phyloP scores from a whole-genome alignment of 2,888 invertebrate genomes.

The Andrena bicolor region DNA sequence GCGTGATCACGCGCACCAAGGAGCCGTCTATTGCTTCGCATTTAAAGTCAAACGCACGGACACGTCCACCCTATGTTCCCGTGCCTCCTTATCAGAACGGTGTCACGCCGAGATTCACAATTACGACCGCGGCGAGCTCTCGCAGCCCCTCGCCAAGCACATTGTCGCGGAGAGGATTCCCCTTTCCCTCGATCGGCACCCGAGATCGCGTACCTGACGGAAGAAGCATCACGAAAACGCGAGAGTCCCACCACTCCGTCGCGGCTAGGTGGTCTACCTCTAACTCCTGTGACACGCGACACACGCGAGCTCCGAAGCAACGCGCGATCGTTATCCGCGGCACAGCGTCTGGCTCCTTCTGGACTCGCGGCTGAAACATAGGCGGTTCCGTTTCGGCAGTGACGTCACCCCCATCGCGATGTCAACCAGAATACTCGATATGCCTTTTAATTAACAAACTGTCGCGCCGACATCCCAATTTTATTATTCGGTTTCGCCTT shows the following conservation, averaged over 20 bases:
- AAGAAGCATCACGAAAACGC: conserved; percentile 47
- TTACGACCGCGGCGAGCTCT: conserved; percentile 26
- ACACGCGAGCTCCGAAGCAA: conserved; percentile 36
- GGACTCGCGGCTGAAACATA: conserved; percentile 2
- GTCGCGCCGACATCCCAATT: not conserved
- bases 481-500: not conserved
- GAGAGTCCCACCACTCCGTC: conserved; percentile 42
- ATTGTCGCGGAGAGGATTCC: not conserved
- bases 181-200: not conserved
- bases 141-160: not conserved
- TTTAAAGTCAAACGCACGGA: conserved; percentile 40
- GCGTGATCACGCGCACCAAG: conserved; percentile 59
- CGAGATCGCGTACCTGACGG: conserved; percentile 16
- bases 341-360: not conserved
- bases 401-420: conserved; percentile 17
- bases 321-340: not conserved
- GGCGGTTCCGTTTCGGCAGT: conserved; percentile 26
- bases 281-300: conserved; percentile 46
- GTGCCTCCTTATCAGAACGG: conserved; percentile 37
- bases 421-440: conserved; percentile 20
- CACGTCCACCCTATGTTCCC: conserved; percentile 29
- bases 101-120: conserved; percentile 47
- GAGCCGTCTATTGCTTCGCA: conserved; percentile 65
- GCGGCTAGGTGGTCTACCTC: conserved; percentile 30
- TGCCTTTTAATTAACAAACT: conserved; percentile 14